Evolutionary conservation across 2,797 vertebrate genomes (phyloP).

Genomic region (Crax fasciolata): DNA sequence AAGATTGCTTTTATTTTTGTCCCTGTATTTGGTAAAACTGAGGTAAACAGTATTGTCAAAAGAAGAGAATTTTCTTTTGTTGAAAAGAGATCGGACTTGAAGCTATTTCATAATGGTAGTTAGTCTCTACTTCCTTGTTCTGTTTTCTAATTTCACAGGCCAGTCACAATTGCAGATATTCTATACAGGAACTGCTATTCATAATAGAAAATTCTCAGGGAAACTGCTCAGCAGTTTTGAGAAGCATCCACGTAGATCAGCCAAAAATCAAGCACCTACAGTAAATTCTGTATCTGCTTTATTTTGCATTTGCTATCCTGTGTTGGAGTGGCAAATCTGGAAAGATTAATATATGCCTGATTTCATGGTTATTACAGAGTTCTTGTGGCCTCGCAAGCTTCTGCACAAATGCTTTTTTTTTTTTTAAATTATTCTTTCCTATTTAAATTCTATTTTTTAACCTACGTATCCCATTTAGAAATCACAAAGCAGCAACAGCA

Average conservation of each 20-base stretch:
- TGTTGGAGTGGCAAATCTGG: slow-evolving; percentile 79
- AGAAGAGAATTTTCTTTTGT: not conserved
- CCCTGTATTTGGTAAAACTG: slow-evolving; percentile 23
- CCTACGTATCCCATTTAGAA: slow-evolving; percentile 83
- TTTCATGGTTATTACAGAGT: slow-evolving; percentile 81
- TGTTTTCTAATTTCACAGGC: slow-evolving; percentile 7
- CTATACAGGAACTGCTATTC: slow-evolving; percentile 4
- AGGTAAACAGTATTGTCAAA: slow-evolving; percentile 7
- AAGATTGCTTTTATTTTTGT: slow-evolving; percentile 30
- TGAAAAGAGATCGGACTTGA: not conserved
- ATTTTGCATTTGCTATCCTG: slow-evolving; percentile 39
- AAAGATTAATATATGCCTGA: slow-evolving; percentile 81
- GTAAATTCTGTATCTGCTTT: slow-evolving; percentile 38
- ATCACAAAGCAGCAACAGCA: slow-evolving; percentile 92
- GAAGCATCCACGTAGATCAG: slow-evolving; percentile 43
- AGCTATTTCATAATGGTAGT: slow-evolving; percentile 26
- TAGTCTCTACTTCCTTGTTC: not conserved
- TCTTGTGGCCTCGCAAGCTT: slow-evolving; percentile 88
- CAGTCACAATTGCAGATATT: slow-evolving; percentile 22
- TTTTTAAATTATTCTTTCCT: slow-evolving; percentile 69
- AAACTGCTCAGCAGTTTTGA: slow-evolving; percentile 31
- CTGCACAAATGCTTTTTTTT: slow-evolving; percentile 76
- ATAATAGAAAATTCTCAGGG: not conserved
- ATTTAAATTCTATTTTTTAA: slow-evolving; percentile 78
- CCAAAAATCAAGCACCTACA: slow-evolving; percentile 53